Percentiles rank a stretch among this genome's conserved stretches.
Conservation (phyloP, 2,888 invertebrate species). For the Pandemis cinnamomeana region DNA sequence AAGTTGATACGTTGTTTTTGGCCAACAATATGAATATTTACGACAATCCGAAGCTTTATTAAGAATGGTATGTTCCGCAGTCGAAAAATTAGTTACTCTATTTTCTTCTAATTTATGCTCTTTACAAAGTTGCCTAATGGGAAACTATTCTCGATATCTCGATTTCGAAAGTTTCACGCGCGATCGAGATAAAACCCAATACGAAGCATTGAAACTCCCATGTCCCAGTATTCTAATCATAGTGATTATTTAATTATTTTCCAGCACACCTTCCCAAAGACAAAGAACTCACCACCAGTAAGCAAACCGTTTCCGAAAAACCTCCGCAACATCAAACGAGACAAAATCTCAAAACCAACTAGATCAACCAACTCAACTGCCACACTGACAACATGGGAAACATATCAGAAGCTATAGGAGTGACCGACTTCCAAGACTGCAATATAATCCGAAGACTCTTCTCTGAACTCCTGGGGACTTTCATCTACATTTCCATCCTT, state of each 20-base stretch:
- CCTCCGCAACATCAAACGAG: not conserved
- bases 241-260: not conserved
- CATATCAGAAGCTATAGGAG: constrained; percentile 15
- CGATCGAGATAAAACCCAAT: no score
- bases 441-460: constrained; percentile 15
- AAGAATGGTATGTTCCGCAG: no score
- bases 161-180: no score
- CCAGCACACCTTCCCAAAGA: not conserved
- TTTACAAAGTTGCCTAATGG: no score
- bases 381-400: constrained; percentile 5
- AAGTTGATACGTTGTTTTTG: not conserved
- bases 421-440: constrained; percentile 10
- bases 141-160: no score
- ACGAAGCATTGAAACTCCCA: no score
- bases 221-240: not conserved
- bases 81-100: no score
- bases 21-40: not conserved
- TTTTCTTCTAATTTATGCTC: no score
- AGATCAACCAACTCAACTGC: not conserved
- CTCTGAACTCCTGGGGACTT: constrained; percentile 23
- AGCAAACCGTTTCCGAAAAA: not conserved
- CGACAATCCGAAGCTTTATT: not conserved
- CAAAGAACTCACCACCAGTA: not conserved
- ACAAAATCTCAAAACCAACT: constrained; percentile 5
- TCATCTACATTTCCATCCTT: constrained; percentile 6